Evolutionary conservation across 2,113 vertebrate species (phyloP), one percentile per base, ranked within the genome.

Genomic region (Notothenia rossii): DNA sequence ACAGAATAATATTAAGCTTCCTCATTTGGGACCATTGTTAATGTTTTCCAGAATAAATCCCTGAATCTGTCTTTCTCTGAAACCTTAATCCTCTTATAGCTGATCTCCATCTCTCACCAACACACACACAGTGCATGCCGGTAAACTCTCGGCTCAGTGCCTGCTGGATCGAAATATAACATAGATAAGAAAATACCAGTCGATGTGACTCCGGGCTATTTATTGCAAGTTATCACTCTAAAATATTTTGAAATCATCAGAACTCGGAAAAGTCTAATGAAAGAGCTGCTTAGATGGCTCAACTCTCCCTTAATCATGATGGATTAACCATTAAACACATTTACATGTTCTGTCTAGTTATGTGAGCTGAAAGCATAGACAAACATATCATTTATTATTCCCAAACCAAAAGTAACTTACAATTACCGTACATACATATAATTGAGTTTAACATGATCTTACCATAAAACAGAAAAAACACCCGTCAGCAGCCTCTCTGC

Each of bases 41-140:
- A 61, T 51, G 14, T 84, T 84, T 85, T 74, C 40, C 12, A 58
- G 10, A 83, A 80, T 79, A 75, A 89, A 90, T 88, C 45, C 72
- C 74, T 7, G 7, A 89, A 84, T 82, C 54, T 86, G 59, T 88
- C 33, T 75, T 63, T 72, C 64, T 86, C 53, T 88, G 88, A 92
- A 87, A 81, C 81, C 71, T 66, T 91, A 93, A 93, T 93, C 92
- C 78, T 87, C 86, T 93, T 91, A 90, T 17, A 1, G 22, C 46
- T 25, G 25, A 25, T 25, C 25, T 82, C 48, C 33, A 65, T 75
- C 77, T 59, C 66, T 56, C 66, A 36, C 60, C 53, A 58, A 64
- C 55, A 43, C 33, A 63, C 9, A 46, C 40, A 68, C 49, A 53
- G 36, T 7, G 4, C 36, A 36, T 36, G 36, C 36, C 36, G 7